Base-by-base conservation (phyloP, 2,888 invertebrate species). In the Aspidiotus rigidus region DNA sequence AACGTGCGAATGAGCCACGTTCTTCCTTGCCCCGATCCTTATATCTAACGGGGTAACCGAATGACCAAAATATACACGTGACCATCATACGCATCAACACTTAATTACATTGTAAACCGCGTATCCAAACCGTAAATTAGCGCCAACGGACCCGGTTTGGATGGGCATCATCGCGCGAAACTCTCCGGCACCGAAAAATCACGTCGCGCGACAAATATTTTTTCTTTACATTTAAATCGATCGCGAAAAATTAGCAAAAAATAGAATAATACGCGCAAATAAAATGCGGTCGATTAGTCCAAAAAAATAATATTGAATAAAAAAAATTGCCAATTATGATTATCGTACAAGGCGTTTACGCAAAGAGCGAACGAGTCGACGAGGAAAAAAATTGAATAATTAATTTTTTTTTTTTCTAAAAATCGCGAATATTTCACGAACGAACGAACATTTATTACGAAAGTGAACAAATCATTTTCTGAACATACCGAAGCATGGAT, bases 401-500 rank as follows among this genome's bases (percentile, higher is more conserved):
- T 28, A 28, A 28, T 28, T 28, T 28, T 28, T 28, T 5, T 28
- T 28, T 28, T 28, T 28, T 28, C 28, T 28, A 28, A 28, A 28
- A 28, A 28, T 28, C 28, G 28, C 28, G 28, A 28, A 28, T 28
- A 28, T n/a, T 49, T 49, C 49, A 49, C 49, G 49, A 49, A 49
- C 49, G n/a, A 13, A 13, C 49, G n/a, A 28, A 28, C 28, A 49
- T 49, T 49, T 49, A 64, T 64, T 54, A 41, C 64, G 55, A 64
- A 49, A 49, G 64, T 55, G 55, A 55, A 41, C 40, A 42, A 57
- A 57, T 66, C 56, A 40, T 41, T 56, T 41, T 66, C 40, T 66
- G 57, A 67, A 59, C 67, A 59, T 67, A 67, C 67, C 67, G 67
- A 59, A 67, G 67, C 59, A 59, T 59, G 59, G 67, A 67, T 59